Conservation (phyloP, 2,888 invertebrate genomes). For the Agonopterix subpropinquella region DNA sequence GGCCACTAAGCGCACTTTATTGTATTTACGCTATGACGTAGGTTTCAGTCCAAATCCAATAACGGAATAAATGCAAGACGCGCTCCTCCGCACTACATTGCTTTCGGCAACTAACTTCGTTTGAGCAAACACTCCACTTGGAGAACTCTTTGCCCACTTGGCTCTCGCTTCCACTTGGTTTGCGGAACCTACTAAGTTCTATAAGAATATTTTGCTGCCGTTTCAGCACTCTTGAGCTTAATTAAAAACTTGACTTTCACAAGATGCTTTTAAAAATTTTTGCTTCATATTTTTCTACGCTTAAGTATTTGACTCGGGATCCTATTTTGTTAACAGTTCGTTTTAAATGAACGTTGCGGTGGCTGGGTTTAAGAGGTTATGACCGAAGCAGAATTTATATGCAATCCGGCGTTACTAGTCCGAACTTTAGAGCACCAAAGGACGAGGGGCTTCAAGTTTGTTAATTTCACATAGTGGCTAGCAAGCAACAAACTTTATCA, state of each 20-base stretch:
- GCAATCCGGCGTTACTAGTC: conserved; percentile 33
- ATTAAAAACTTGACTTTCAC: conserved; percentile 23
- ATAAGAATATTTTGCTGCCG: conserved; percentile 27
- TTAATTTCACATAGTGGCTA: conserved; percentile 59
- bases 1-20: no score
- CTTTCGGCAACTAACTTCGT: conserved; percentile 49
- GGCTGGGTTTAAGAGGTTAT: conserved; percentile 15
- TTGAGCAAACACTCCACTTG: conserved; percentile 42
- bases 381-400: conserved; percentile 37
- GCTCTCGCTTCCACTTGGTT: conserved; percentile 40
- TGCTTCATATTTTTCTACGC: conserved; percentile 6
- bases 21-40: no score
- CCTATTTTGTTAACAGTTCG: neutral
- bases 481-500: conserved; percentile 59
- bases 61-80: conserved; percentile 44
- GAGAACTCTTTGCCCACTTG: conserved; percentile 44
- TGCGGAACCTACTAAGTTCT: conserved; percentile 27
- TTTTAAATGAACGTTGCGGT: neutral
- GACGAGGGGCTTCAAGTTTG: conserved; percentile 50
- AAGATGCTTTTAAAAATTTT: conserved; percentile 8
- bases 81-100: conserved; percentile 31
- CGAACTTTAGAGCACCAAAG: conserved; percentile 39
- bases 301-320: neutral
- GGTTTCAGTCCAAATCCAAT: conserved; percentile 48
- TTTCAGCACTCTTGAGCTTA: conserved; percentile 25